Evolutionary conservation across 2,797 vertebrate species (phyloP).

Genomic region (Ceyx erithaca): DNA sequence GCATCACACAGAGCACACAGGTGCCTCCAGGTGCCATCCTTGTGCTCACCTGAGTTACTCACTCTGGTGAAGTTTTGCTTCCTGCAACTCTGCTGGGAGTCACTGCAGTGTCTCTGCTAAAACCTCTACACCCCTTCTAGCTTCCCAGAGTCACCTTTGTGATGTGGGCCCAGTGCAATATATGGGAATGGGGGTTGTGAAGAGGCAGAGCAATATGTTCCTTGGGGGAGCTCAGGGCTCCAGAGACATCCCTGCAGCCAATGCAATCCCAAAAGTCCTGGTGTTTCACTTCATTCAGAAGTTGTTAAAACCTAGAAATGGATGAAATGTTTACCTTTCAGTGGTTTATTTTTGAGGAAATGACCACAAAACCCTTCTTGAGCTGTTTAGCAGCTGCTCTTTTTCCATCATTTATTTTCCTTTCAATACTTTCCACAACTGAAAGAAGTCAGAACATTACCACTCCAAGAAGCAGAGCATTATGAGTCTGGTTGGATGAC

Average conservation of each 20-base stretch:
- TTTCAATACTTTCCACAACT: slow-evolving; percentile 5
- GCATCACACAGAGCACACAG: background rate
- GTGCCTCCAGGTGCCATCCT: background rate
- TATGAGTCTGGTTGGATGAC: background rate
- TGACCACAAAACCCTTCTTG: background rate
- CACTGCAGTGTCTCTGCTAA: background rate
- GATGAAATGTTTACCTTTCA: background rate
- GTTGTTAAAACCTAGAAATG: background rate
- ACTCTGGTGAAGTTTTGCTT: background rate
- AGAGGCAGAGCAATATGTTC: background rate
- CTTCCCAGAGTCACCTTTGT: background rate
- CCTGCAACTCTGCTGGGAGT: background rate
- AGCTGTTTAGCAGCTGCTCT: slow-evolving; percentile 30
- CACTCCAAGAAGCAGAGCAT: background rate
- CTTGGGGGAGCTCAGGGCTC: background rate
- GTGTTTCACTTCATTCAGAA: background rate
- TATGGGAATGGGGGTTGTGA: background rate
- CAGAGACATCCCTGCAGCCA: background rate
- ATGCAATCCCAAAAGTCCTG: background rate
- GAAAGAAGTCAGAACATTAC: background rate
- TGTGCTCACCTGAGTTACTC: slow-evolving; percentile 41
- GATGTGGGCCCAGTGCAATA: background rate
- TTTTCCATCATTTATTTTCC: slow-evolving; percentile 42
- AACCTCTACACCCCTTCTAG: background rate
- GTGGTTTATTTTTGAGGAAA: slow-evolving; percentile 55